Conservation (phyloP, 2,797 vertebrate genomes). For the Rhabdomys pumilio region DNA sequence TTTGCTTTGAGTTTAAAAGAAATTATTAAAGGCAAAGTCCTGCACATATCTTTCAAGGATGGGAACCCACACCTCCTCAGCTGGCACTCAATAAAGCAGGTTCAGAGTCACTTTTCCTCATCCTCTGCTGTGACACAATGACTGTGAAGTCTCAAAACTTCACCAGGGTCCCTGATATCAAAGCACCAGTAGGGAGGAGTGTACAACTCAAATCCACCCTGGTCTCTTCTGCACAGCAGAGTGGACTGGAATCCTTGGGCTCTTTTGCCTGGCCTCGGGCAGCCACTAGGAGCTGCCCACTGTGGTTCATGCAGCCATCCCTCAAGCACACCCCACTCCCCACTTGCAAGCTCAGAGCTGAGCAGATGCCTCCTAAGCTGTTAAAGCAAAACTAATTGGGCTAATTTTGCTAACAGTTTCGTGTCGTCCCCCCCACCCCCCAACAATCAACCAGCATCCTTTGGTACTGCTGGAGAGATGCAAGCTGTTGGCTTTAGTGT, state of each 20-base stretch:
- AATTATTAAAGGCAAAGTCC: constrained; percentile 34
- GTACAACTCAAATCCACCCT: not conserved
- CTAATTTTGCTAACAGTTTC: constrained; percentile 92
- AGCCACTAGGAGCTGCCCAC: not conserved
- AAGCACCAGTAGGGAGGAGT: not conserved
- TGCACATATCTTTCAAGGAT: constrained; percentile 11
- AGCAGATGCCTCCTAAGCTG: constrained; percentile 91
- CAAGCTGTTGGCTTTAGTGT: constrained; percentile 92
- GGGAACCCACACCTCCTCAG: not conserved
- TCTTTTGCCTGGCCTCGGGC: not conserved
- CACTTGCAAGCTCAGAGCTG: constrained; percentile 74
- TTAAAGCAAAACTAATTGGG: constrained; percentile 91
- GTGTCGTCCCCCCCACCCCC: constrained; percentile 89
- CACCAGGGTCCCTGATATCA: not conserved
- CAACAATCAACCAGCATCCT: constrained; percentile 91
- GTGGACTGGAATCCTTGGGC: not conserved
- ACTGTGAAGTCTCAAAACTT: not conserved
- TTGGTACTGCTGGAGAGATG: constrained; percentile 91
- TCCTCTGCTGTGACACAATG: not conserved
- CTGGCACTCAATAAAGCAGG: not conserved
- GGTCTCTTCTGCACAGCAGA: not conserved
- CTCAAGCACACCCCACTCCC: constrained; percentile 78
- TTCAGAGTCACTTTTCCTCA: not conserved
- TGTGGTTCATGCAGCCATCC: constrained; percentile 2
- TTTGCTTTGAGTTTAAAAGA: constrained; percentile 55